Percentiles rank a stretch among this genome's conserved stretches.
phyloP scores from a whole-genome alignment of 2,797 vertebrate species.

The Falco columbarius region DNA sequence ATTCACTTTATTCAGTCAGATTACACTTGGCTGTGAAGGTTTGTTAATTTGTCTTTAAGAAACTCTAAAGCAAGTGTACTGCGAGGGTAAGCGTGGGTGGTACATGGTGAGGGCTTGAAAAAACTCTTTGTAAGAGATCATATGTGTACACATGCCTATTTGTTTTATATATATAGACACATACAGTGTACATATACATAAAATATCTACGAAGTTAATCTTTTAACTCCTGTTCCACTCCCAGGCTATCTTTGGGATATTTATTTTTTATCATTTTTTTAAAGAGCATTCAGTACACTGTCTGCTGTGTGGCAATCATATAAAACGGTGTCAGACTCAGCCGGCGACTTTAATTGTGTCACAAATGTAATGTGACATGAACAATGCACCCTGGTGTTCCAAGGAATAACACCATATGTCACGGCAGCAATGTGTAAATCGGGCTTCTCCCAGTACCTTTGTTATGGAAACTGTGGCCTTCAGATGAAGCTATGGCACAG shows the following conservation, averaged over 20 bases:
- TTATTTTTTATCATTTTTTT: not conserved
- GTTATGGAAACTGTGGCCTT: slow-evolving; percentile 15
- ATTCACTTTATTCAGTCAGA: not conserved
- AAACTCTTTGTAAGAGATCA: not conserved
- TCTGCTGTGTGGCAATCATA: not conserved
- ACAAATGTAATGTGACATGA: slow-evolving; percentile 26
- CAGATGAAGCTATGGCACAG: not conserved
- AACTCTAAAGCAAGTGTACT: not conserved
- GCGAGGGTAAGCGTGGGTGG: not conserved
- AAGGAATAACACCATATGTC: not conserved
- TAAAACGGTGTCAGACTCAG: slow-evolving; percentile 33
- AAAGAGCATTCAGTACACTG: not conserved
- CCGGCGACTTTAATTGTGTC: slow-evolving; percentile 22
- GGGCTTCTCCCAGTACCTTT: not conserved
- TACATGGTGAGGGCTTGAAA: not conserved
- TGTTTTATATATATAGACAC: not conserved
- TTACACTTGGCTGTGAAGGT: not conserved
- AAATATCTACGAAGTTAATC: not conserved
- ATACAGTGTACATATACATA: not conserved
- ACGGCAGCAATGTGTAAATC: slow-evolving; percentile 9
- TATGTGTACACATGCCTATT: not conserved
- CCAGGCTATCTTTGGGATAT: not conserved
- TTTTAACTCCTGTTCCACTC: not conserved
- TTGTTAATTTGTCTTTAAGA: not conserved
- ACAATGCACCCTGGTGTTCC: not conserved